Base-by-base conservation (phyloP, 92 coral and sea anemone species). In the Plumapathes pennacea region DNA sequence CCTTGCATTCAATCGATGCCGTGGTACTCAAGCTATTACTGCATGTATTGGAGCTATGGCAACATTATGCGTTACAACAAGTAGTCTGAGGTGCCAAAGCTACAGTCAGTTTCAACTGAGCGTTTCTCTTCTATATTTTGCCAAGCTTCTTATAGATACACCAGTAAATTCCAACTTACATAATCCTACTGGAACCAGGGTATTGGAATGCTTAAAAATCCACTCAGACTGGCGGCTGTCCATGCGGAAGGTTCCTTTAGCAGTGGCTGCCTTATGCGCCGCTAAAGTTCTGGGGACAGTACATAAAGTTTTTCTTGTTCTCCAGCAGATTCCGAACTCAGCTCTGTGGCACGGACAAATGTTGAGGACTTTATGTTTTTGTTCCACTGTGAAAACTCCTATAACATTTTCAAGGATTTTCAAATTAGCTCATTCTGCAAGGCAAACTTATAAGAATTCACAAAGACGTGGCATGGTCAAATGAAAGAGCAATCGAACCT, bases 161-260 rank as follows among this genome's bases (percentile, higher is more conserved):
- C n/a, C n/a, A n/a, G n/a, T n/a, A n/a, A n/a, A n/a, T n/a, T n/a
- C n/a, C 11, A 55, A 55, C 62, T 20, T 55, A 55, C 30, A 46
- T 19, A 46, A 55, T 55, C 62, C 73, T 37, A 52, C 73, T 24
- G 62, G 73, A 65, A 65, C 43, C 17, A 38, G 62, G 37, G 39
- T 51, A 61, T 32, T 54, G 40, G 62, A 15, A 25, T 30, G n/a
- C 43, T 18, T 19, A 34, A 65, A 38, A 52, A 65, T 65, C 33
- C 17, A 51, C 31, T 10, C 28, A n/a, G 62, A 65, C 38, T 39
- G 22, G 60, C 32, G 24, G 73, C 73, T 65, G 39, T 65, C 51
- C 50, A 65, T 61, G 22, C 32, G 55, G 59, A 31, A 34, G 69
- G 54, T 61, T 29, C 69, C 69, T 61, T 34, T 61, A 34, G 54